Conservation (phyloP, 2,888 invertebrate genomes). For the Merodon equestris region DNA sequence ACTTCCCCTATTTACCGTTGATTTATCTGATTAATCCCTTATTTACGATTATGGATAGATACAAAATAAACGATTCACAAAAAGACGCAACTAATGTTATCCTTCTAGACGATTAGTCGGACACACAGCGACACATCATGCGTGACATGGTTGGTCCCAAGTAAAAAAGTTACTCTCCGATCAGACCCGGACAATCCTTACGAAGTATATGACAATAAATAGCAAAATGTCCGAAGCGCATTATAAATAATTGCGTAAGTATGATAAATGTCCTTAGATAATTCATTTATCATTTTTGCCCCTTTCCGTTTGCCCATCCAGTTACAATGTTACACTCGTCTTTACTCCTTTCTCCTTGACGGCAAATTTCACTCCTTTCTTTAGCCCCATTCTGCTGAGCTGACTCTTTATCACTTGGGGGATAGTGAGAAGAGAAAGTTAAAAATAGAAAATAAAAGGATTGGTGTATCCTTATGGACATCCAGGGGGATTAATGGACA, state of each 20-base stretch:
- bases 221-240: slow-evolving; percentile 53
- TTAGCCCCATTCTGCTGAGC: too few species aligned
- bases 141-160: slow-evolving; percentile 36
- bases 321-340: too few species aligned
- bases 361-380: too few species aligned
- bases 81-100: slow-evolving; percentile 37
- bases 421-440: too few species aligned
- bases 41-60: slow-evolving; percentile 66
- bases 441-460: slow-evolving; percentile 14
- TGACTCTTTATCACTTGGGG: too few species aligned
- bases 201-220: slow-evolving; percentile 39
- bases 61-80: slow-evolving; percentile 41
- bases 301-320: too few species aligned
- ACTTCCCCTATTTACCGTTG: slow-evolving; percentile 39
- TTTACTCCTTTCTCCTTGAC: too few species aligned
- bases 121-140: slow-evolving; percentile 50
- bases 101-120: slow-evolving; percentile 57
- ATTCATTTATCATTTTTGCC: slow-evolving; percentile 46
- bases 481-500: slow-evolving; percentile 34
- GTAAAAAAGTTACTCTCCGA: slow-evolving; percentile 22
- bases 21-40: slow-evolving; percentile 67
- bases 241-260: slow-evolving; percentile 60
- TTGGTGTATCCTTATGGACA: slow-evolving; percentile 28
- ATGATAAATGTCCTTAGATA: slow-evolving; percentile 57
- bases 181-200: not conserved